Evolutionary conservation across 2,888 invertebrate genomes (phyloP).

Genomic region (Hedya salicella): DNA sequence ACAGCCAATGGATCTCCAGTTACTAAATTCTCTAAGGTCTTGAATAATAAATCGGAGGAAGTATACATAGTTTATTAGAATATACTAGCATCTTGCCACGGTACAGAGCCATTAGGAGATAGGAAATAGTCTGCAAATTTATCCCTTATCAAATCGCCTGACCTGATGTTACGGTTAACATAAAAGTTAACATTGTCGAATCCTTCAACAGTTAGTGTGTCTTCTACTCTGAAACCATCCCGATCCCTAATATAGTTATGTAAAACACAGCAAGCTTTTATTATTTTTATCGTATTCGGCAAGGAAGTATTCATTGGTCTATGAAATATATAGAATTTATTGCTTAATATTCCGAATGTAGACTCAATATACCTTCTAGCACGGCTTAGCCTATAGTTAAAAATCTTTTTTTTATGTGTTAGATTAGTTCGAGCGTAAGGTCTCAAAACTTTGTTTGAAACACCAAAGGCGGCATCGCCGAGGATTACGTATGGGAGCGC

Average conservation of each 20-base stretch:
- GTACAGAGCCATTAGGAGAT: not conserved
- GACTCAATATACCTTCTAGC: conserved; percentile 1
- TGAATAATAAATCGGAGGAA: no score
- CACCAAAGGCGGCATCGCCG: no score
- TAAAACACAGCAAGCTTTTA: conserved; percentile 8
- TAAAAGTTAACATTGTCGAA: not conserved
- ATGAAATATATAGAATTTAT: no score
- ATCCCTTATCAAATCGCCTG: conserved; percentile 11
- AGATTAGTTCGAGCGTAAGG: no score
- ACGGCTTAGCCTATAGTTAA: not conserved
- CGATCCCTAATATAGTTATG: conserved; percentile 8
- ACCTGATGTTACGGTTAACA: not conserved
- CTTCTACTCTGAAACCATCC: conserved; percentile 4
- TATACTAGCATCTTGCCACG: conserved; percentile 5
- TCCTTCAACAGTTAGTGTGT: conserved; percentile 7
- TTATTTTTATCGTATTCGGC: not conserved
- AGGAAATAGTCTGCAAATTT: conserved; percentile 10
- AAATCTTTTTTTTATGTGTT: no score
- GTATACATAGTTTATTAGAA: no score
- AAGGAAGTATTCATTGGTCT: conserved; percentile 1
- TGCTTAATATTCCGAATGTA: no score
- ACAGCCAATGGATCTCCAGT: no score
- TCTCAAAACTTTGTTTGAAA: no score
- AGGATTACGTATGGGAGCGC: no score
- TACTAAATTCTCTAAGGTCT: no score